Percentiles rank a stretch among this genome's conserved stretches.
phyloP scores from a whole-genome alignment of 2,113 vertebrate genomes.

The Pollimyrus isidori region DNA sequence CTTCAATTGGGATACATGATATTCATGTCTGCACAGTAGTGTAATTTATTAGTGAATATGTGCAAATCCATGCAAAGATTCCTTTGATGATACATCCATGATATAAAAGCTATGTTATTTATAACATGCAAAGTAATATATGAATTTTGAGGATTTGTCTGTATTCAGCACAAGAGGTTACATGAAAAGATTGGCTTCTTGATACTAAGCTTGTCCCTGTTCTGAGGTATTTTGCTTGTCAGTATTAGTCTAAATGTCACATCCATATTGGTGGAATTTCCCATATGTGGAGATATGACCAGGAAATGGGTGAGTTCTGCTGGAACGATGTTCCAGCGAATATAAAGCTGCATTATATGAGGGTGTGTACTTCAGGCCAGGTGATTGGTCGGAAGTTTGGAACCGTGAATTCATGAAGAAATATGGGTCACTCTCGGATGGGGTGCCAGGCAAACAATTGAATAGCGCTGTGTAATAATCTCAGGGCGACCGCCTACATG shows the following conservation, averaged over 20 bases:
- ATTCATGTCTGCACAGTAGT: not conserved
- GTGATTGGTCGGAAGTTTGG: not conserved
- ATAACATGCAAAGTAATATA: not conserved
- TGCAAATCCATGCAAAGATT: not conserved
- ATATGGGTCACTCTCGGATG: not conserved
- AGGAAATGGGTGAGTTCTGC: not conserved
- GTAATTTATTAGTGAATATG: not conserved
- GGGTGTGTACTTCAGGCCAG: not conserved
- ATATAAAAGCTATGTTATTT: not conserved
- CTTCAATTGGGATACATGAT: not conserved
- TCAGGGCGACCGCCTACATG: not conserved
- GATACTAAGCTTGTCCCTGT: not conserved
- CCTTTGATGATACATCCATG: not conserved
- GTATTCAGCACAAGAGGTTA: not conserved
- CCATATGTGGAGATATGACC: not conserved
- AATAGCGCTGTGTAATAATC: not conserved
- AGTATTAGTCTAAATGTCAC: not conserved
- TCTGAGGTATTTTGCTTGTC: not conserved
- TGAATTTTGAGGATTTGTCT: not conserved
- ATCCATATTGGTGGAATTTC: not conserved
- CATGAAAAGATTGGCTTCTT: not conserved
- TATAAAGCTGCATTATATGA: not conserved
- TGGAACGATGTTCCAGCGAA: not conserved
- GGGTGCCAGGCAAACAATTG: not conserved
- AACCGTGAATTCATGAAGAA: not conserved